These are phyloP conservation scores for Lasioglossum malachurum DNA, from an alignment of 2,888 invertebrate genomes.

Conservation along the genomic window DNA sequence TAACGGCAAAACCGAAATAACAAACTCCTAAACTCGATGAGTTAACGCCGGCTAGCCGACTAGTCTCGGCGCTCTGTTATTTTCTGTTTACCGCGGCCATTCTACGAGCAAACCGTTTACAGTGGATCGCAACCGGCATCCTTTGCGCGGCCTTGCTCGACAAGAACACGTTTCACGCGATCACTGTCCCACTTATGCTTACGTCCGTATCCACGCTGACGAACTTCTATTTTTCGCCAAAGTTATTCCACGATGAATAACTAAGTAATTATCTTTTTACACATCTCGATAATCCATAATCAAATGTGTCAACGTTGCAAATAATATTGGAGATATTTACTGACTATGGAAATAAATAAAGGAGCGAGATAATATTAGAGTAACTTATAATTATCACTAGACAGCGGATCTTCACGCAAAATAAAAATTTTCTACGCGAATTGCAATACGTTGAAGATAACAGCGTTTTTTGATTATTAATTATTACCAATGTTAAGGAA, in stretches of 20 bases:
- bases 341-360: too few relatives aligned
- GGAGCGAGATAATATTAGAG: too few relatives aligned
- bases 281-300: too few relatives aligned
- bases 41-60: conserved; percentile 67
- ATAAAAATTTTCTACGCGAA: too few relatives aligned
- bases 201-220: background rate
- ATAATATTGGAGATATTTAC: too few relatives aligned
- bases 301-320: too few relatives aligned
- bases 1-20: conserved; percentile 79
- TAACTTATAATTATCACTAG: too few relatives aligned
- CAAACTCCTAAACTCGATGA: conserved; percentile 75
- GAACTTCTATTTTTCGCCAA: background rate
- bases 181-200: background rate
- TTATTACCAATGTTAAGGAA: background rate
- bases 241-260: background rate
- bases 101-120: conserved; percentile 55
- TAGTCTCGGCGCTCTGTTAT: conserved; percentile 65
- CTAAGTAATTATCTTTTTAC: too few relatives aligned
- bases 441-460: too few relatives aligned
- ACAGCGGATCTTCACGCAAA: too few relatives aligned
- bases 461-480: too few relatives aligned
- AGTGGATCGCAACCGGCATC: conserved; percentile 53
- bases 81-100: conserved; percentile 66
- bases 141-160: conserved; percentile 55
- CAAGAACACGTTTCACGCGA: conserved; percentile 10